Conservation (phyloP, 2,113 vertebrate genomes). For the Macaca mulatta region DNA sequence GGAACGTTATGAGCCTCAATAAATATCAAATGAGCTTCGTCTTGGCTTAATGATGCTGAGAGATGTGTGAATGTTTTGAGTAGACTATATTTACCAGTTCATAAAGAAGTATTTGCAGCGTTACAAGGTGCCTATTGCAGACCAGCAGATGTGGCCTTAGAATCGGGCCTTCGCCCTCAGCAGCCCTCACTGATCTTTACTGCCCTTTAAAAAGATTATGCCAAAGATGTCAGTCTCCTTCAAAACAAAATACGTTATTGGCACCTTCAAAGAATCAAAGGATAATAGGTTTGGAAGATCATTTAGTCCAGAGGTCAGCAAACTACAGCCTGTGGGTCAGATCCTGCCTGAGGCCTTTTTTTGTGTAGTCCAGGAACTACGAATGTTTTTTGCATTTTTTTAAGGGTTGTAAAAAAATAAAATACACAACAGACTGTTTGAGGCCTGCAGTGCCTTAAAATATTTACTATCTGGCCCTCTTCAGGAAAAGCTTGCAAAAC, state of each 20-base stretch:
- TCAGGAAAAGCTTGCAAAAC: not conserved
- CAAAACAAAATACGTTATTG: not conserved
- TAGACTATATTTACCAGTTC: not conserved
- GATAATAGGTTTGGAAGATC: not conserved
- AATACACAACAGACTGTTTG: not conserved
- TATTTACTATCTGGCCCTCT: constrained; percentile 2
- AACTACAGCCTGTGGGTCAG: not conserved
- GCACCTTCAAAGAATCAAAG: not conserved
- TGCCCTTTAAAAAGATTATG: not conserved
- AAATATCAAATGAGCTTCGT: not conserved
- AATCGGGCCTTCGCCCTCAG: not conserved
- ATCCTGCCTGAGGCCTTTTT: not conserved
- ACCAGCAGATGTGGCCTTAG: not conserved
- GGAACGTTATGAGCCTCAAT: not conserved
- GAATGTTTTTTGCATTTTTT: not conserved
- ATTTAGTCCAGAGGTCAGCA: not conserved
- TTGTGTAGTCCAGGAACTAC: not conserved
- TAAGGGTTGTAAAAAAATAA: not conserved
- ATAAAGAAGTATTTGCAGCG: not conserved
- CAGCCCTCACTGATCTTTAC: not conserved
- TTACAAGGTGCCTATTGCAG: not conserved
- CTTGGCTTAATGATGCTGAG: not conserved
- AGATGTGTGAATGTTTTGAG: not conserved
- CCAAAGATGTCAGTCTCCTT: not conserved
- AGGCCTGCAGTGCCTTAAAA: not conserved